Conservation (phyloP, 2,888 invertebrate genomes). For the Julus scanicus region DNA sequence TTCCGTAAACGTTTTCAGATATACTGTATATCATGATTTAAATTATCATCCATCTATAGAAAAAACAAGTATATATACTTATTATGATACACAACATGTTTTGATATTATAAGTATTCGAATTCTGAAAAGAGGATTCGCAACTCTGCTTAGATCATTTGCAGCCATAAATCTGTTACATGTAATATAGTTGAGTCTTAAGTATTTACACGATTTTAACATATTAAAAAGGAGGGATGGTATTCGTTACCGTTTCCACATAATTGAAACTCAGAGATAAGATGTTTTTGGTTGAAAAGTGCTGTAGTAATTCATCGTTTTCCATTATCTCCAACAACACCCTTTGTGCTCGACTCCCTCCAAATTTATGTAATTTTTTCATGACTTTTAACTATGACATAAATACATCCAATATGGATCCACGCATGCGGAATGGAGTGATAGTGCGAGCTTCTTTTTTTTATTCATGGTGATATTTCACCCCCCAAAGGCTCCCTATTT, state of each 20-base stretch:
- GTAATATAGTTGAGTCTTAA: no score
- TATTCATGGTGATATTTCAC: conserved; percentile 5
- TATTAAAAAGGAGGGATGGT: neutral
- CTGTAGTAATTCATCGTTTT: neutral
- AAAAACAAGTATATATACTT: no score
- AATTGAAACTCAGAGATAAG: neutral
- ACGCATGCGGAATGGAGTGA: conserved; percentile 22
- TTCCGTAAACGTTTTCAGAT: no score
- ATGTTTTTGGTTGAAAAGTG: neutral
- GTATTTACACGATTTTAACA: no score
- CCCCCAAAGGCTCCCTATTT: neutral
- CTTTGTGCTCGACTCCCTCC: neutral
- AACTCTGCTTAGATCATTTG: no score
- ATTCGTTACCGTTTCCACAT: neutral
- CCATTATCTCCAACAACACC: conserved; percentile 22
- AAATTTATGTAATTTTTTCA: neutral
- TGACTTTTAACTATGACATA: conserved; percentile 21
- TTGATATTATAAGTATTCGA: no score
- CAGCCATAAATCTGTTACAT: no score
- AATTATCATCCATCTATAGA: no score
- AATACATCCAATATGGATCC: conserved; percentile 16
- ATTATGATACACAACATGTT: no score
- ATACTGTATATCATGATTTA: no score
- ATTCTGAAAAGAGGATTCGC: no score
- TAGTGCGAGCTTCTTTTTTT: neutral